phyloP scores from a whole-genome alignment of 2,888 invertebrate species.

The Volucella inanis region DNA sequence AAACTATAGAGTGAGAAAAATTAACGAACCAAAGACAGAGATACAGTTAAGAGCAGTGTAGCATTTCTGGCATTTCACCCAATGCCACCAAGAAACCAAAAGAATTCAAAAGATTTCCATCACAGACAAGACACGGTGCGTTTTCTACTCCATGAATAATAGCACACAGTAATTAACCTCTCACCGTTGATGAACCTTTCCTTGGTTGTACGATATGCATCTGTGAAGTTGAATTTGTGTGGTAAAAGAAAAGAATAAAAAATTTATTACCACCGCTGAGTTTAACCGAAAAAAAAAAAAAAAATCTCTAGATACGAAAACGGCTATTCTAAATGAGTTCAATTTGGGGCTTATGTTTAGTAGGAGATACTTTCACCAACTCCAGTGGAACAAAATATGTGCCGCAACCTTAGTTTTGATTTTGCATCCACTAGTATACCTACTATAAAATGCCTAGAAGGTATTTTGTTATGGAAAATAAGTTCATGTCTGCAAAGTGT shows the following conservation, averaged over 20 bases:
- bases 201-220: conserved; percentile 45
- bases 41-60: conserved; percentile 46
- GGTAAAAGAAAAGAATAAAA: conserved; percentile 45
- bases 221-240: conserved; percentile 32
- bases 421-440: neutral
- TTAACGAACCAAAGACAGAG: conserved; percentile 65
- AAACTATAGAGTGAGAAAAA: conserved; percentile 58
- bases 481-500: neutral
- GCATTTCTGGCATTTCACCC: conserved; percentile 9
- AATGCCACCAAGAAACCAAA: neutral
- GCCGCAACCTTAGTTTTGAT: conserved; percentile 14
- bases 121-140: neutral
- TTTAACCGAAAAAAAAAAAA: conserved; percentile 19
- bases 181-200: conserved; percentile 21
- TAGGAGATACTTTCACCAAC: conserved; percentile 36
- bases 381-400: conserved; percentile 27
- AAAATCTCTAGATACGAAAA: conserved; percentile 13
- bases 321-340: conserved; percentile 27
- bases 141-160: conserved; percentile 46
- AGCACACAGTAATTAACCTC: conserved; percentile 57
- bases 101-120: conserved; percentile 30
- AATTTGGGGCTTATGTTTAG: neutral
- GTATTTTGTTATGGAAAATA: conserved; percentile 12
- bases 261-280: neutral
- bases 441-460: neutral